phyloP scores from a whole-genome alignment of 2,888 invertebrate genomes.

The Leucozona laternaria region DNA sequence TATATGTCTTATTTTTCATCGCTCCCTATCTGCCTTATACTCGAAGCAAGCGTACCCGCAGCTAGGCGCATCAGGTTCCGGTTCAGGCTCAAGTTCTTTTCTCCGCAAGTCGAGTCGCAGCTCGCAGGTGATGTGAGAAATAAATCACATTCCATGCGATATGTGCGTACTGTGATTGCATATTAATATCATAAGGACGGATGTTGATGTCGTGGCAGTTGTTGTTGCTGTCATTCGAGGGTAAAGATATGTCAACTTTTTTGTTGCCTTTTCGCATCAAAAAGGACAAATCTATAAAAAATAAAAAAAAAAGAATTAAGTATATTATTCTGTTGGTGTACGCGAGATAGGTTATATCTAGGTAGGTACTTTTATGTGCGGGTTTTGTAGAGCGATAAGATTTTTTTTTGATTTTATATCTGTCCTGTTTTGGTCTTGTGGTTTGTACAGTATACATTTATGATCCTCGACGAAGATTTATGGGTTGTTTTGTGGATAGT shows the following conservation, averaged over 20 bases:
- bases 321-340: constrained; percentile 55
- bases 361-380: constrained; percentile 32
- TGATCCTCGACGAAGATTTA: constrained; percentile 61
- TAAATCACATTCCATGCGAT: constrained; percentile 75
- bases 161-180: constrained; percentile 68
- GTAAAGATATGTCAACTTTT: constrained; percentile 56
- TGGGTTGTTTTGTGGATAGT: constrained; percentile 44
- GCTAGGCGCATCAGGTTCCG: constrained; percentile 2
- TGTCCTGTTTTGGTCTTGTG: not conserved
- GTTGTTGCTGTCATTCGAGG: constrained; percentile 51
- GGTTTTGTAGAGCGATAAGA: constrained; percentile 48
- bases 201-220: constrained; percentile 66
- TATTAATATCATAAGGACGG: constrained; percentile 72
- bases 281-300: constrained; percentile 57
- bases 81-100: constrained; percentile 23
- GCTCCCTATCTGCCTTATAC: constrained; percentile 26
- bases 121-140: constrained; percentile 75
- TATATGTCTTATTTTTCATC: constrained; percentile 67
- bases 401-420: not conserved
- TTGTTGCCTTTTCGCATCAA: constrained; percentile 44
- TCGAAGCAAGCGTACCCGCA: not conserved
- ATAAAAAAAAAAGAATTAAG: not conserved
- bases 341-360: not conserved
- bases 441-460: not conserved
- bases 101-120: no score